Evolutionary conservation across 1,140 invertebrate species (phyloP), one percentile per base, ranked within the genome.

Genomic region (Thaumatotibia leucotreta): DNA sequence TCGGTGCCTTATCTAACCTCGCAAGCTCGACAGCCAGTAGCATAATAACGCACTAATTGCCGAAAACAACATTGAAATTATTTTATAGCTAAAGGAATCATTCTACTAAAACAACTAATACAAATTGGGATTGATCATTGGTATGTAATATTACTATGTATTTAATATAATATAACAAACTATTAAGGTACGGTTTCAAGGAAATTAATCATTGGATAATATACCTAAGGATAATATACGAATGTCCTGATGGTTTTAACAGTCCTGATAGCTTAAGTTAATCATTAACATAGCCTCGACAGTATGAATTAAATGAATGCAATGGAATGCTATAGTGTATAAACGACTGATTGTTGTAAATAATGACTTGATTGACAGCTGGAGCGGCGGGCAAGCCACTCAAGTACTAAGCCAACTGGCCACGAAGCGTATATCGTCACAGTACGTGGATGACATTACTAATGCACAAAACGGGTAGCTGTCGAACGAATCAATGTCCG

Each of bases 401-500:
- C 77, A 71, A 79, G 74, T 39, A 68, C 77, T 70, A 79, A 82
- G 63, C 81, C 83, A 76, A 86, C 77, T 76, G 85, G 84, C 63
- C 75, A 82, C 74, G 88, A 89, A 79, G 78, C 80, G 69, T 86
- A 80, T 77, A 73, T 89, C 72, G 79, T 84, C 76, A 90, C 85
- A 84, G 86, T 90, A 90, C 77, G 86, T 90, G 75, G 66, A 84
- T 72, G 72, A 75, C 73, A 75, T 74, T 83, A 84, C 76, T 86
- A 84, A 84, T 75, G 69, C 73, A 80, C 69, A 79, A 65, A 75
- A 65, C 69, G 67, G 52, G 24, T 66, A 65, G 61, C 72, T 62
- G 64, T 54, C 73, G 73, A 77, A 79, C 78, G 71, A 81, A 77
- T 74, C 75, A 82, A 78, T 79, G 66, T 45, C 35, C n/a, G 4